Evolutionary conservation across 2,113 vertebrate genomes (phyloP), one percentile per base, ranked within the genome.

Genomic region (Pelvicachromis taeniatus): DNA sequence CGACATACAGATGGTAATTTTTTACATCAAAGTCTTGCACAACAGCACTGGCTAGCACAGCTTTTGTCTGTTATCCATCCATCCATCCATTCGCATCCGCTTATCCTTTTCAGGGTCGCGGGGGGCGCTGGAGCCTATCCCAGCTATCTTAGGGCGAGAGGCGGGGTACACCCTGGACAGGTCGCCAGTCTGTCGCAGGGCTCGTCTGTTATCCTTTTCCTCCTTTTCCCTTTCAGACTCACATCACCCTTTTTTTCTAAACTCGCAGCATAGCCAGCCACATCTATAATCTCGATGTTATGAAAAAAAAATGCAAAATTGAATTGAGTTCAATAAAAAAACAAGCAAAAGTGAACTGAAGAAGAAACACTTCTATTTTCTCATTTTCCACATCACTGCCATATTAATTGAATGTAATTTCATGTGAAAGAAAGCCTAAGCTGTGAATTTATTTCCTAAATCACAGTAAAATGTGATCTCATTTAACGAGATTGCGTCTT

Each of bases 171-270:
- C n/a, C n/a, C n/a, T n/a, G n/a, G n/a, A n/a, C n/a, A n/a, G n/a
- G n/a, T n/a, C n/a, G n/a, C n/a, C n/a, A n/a, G n/a, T n/a, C n/a
- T n/a, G n/a, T n/a, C n/a, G n/a, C n/a, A n/a, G n/a, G n/a, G n/a
- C n/a, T n/a, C n/a, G 59, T 63, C 59, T 63, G 2, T 35, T 63
- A 63, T 38, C 59, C 10, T 38, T 40, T 68, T 68, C n/a, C 40
- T 73, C 40, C 40, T 26, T 70, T 26, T 45, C 23, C 21, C 65
- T 48, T 11, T 29, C 45, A 70, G 26, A 0, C 0, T 0, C 0
- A 70, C 2, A 73, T 17, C 13, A 70, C 21, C 65, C 6, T 17
- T 14, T 70, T 17, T 10, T 26, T 29, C 16, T 4, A 7, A 53
- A 48, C 17, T 29, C 40, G 0, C 9, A 73, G 23, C 40, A 29